Evolutionary conservation across 2,888 invertebrate genomes (phyloP), one percentile per base, ranked within the genome.

Genomic region (Cryptus viduatorius): DNA sequence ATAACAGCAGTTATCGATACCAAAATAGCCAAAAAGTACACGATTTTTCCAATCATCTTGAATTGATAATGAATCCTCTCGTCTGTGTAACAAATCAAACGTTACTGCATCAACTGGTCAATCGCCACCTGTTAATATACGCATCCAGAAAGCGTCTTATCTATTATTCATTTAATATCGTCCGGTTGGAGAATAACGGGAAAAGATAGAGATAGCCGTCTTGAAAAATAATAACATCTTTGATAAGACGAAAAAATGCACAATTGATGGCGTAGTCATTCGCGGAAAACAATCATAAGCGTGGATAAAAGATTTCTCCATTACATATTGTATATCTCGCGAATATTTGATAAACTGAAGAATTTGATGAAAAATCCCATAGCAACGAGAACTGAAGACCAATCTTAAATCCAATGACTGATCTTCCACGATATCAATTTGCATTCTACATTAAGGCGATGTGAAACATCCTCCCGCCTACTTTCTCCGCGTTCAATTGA

Each of bases 71-170:
- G 37, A 37, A 37, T 37, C 7, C 46, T 12, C 8, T 12, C 44
- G 16, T 73, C 8, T 29, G 12, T 10, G 53, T 16, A n/a, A 3
- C 42, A 61, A 31, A 12, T 29, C 14, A 24, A 42, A 3, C 42
- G 12, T 19, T 12, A 56, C 71, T 53, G 71, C 53, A 16, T 19
- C 53, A 7, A 65, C 7, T 29, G 7, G n/a, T 31, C 5, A 4
- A 65, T 53, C 10, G n/a, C 8, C 42, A 53, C 37, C 64, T 65
- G 12, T 29, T 44, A 0, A 64, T 79, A 79, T 72, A 65, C 19
- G 29, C 37, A 50, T 12, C 4, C 37, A 14, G 8, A 7, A 50
- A 42, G 12, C 1, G 37, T 19, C 0, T 73, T 73, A 73, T 61
- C 61, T 48, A 12, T 12, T 29, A 29, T 19, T 19, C 14, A 59